These are phyloP conservation scores for Lophotriccus pileatus DNA, from an alignment of 2,797 vertebrate species.

Conservation along the genomic window DNA sequence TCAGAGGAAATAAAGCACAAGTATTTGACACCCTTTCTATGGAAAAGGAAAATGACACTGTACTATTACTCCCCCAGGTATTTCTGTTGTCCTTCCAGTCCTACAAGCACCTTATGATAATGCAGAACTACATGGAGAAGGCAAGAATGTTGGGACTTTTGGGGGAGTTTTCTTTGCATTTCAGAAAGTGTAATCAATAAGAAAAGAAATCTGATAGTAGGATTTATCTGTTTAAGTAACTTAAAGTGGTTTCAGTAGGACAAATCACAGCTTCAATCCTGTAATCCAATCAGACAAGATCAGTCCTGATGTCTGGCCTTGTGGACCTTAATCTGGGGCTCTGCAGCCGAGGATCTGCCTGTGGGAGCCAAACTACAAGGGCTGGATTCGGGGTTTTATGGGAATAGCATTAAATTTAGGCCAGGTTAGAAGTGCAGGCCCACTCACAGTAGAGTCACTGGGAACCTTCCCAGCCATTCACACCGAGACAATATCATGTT, in stretches of 20 bases:
- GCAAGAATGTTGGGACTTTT: not conserved
- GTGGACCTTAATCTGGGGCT: not conserved
- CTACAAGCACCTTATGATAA: not conserved
- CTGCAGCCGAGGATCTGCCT: not conserved
- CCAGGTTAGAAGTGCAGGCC: not conserved
- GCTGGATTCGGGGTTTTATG: not conserved
- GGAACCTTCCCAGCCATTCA: not conserved
- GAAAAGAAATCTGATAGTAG: conserved; percentile 9
- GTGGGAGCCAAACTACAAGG: not conserved
- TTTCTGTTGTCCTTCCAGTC: not conserved
- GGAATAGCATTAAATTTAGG: not conserved
- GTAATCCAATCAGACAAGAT: conserved; percentile 22
- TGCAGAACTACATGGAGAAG: not conserved
- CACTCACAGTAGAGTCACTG: not conserved
- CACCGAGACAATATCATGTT: not conserved
- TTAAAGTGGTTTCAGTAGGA: not conserved
- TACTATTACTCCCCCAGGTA: not conserved
- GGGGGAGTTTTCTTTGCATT: not conserved
- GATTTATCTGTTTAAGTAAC: conserved; percentile 30
- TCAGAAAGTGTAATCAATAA: conserved; percentile 13
- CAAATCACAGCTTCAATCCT: conserved; percentile 21
- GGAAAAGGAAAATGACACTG: not conserved
- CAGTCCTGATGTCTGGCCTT: not conserved
- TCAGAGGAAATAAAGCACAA: not conserved
- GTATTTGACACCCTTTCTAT: not conserved